Base-by-base conservation (phyloP, 2,888 invertebrate genomes). In the Eupithecia vulgata region DNA sequence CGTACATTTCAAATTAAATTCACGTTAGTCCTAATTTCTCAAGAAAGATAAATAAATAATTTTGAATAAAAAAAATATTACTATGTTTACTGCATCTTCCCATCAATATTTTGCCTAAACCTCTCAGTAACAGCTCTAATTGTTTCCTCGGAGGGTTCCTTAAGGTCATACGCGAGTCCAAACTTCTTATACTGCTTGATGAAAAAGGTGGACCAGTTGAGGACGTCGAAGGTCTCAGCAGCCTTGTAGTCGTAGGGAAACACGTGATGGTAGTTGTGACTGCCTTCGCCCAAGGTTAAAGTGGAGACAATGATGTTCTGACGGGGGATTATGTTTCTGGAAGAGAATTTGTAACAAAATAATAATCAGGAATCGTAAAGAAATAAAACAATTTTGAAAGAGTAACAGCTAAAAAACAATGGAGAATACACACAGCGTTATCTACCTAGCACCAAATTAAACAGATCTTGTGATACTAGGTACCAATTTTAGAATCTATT, bases 231-330 rank as follows among this genome's bases (percentile, higher is more conserved):
- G 61, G 67, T 71, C 59, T 73, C 73, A 10, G 73, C 64, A 1
- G 73, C 52, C 37, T 66, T 69, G 30, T 69, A 73, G 37, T 73
- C 73, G n/a, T 59, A 61, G 5, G 73, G 73, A 13, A 73, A 73
- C 57, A 57, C 25, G 57, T 57, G 57, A 25, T 57, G 57, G 57
- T 57, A 57, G 25, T 57, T 57, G 57, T 73, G 73, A 66, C 69
- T 66, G 25, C 73, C 73, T 40, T 73, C 73, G 12, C 73, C 73
- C 7, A 69, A 21, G 8, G 73, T 61, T 1, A 65, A 12, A 1
- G 57, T 66, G 0, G 84, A 79, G 0, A 87, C 79, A 0, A 80
- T 12, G 0, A 81, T n/a, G 35, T 81, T 86, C 48, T 88, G 84
- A 0, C 75, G 71, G 0, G 89, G 83, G 17, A 64, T 68, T 0